Evolutionary conservation across 2,888 invertebrate species (phyloP).

Genomic region (Eubasilissa splendida): DNA sequence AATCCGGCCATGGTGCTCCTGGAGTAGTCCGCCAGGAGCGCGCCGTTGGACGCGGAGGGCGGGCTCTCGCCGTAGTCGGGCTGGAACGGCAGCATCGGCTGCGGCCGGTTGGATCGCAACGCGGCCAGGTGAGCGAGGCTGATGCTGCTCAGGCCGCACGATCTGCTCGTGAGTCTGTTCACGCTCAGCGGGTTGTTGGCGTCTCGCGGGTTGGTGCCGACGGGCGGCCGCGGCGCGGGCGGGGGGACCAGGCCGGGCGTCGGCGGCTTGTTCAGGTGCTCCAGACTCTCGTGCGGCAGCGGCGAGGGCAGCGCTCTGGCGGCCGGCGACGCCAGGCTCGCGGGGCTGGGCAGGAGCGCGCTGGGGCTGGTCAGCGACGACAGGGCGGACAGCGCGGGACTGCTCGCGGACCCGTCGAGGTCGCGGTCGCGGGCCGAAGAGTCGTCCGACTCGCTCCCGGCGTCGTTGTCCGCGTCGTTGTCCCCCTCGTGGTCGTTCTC

Average conservation of each 20-base stretch:
- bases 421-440: slow-evolving; percentile 62
- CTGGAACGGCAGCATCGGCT: slow-evolving; percentile 9
- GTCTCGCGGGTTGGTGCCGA: slow-evolving; percentile 93
- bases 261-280: slow-evolving; percentile 63
- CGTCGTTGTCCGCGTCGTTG: slow-evolving; percentile 73
- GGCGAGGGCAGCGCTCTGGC: slow-evolving; percentile 48
- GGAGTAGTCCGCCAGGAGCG: slow-evolving; percentile 39
- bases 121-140: slow-evolving; percentile 52
- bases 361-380: slow-evolving; percentile 83
- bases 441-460: slow-evolving; percentile 69
- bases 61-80: slow-evolving; percentile 49
- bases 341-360: slow-evolving; percentile 79
- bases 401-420: slow-evolving; percentile 64
- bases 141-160: slow-evolving; percentile 52
- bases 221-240: slow-evolving; percentile 78
- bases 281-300: slow-evolving; percentile 31
- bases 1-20: background rate
- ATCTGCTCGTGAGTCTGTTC: slow-evolving; percentile 88
- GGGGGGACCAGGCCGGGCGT: slow-evolving; percentile 64
- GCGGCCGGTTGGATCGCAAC: slow-evolving; percentile 37
- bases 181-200: slow-evolving; percentile 94
- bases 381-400: slow-evolving; percentile 70
- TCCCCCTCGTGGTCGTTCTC: slow-evolving; percentile 79
- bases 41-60: slow-evolving; percentile 50
- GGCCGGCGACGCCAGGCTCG: slow-evolving; percentile 62